Evolutionary conservation across 2,113 vertebrate genomes (phyloP).

Genomic region (Synodontis membranacea): DNA sequence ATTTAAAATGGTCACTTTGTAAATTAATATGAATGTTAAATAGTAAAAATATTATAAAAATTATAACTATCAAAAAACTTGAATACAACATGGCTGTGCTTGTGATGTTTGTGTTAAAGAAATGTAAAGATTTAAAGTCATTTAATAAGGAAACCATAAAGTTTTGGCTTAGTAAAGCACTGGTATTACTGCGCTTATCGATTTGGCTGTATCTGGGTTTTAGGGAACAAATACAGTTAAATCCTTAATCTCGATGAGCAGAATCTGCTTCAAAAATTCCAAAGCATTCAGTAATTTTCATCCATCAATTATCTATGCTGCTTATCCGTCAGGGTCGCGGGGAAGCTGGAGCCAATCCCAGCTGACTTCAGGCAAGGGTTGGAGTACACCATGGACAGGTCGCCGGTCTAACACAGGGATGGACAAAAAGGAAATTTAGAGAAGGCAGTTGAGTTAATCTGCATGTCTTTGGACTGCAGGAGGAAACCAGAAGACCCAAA

Average conservation of each 20-base stretch:
- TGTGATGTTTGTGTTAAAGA: background rate
- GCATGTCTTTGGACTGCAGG: no score
- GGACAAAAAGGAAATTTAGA: no score
- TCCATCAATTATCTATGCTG: no score
- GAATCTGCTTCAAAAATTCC: background rate
- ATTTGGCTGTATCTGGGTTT: background rate
- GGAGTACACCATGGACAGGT: no score
- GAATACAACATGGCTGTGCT: background rate
- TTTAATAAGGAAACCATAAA: background rate
- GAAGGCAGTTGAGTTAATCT: no score
- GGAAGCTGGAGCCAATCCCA: no score
- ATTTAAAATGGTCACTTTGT: background rate
- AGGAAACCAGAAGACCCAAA: no score
- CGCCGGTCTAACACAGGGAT: no score
- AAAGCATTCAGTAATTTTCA: no score
- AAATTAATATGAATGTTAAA: background rate
- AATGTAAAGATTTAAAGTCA: background rate
- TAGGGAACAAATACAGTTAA: background rate
- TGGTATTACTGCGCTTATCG: background rate
- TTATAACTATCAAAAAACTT: background rate
- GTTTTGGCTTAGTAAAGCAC: background rate
- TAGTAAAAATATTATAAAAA: background rate
- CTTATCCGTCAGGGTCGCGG: no score
- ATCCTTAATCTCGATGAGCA: background rate
- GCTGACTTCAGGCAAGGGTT: no score